Conservation (phyloP, 2,888 invertebrate genomes). For the Perizoma flavofasciatum region DNA sequence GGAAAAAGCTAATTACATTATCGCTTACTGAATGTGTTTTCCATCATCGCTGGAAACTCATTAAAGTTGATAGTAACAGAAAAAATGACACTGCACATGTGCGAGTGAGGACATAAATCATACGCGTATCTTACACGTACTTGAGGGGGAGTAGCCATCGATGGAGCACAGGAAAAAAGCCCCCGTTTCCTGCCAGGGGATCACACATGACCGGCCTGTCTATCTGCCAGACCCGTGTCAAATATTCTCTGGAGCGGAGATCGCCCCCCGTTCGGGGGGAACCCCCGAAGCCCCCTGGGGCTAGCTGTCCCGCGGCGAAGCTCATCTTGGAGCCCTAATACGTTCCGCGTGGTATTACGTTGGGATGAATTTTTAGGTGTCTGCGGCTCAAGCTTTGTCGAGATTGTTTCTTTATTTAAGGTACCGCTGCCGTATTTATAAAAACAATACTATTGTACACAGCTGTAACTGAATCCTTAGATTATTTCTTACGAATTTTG, state of each 20-base stretch:
- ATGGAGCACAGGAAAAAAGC: constrained; percentile 79
- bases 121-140: constrained; percentile 72
- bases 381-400: constrained; percentile 35
- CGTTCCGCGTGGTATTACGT: constrained; percentile 75
- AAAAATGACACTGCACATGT: constrained; percentile 78
- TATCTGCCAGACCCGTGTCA: constrained; percentile 85
- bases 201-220: constrained; percentile 84
- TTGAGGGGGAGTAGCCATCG: constrained; percentile 72
- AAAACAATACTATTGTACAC: constrained; percentile 6
- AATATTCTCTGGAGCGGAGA: constrained; percentile 84
- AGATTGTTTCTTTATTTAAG: constrained; percentile 27
- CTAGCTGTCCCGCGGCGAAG: constrained; percentile 81
- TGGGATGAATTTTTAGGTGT: constrained; percentile 77
- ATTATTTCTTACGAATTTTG: constrained; percentile 1
- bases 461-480: neutral
- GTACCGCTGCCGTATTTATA: constrained; percentile 31
- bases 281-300: constrained; percentile 72
- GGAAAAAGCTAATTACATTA: constrained; percentile 47
- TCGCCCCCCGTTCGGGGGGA: constrained; percentile 70
- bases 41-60: constrained; percentile 57
- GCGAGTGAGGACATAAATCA: constrained; percentile 78
- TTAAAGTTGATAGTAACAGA: constrained; percentile 59
- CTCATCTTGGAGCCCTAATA: constrained; percentile 83
- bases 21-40: constrained; percentile 45
- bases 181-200: constrained; percentile 80